These are phyloP conservation scores for Apantesis nais DNA, from an alignment of 2,888 invertebrate genomes.

Conservation along the genomic window DNA sequence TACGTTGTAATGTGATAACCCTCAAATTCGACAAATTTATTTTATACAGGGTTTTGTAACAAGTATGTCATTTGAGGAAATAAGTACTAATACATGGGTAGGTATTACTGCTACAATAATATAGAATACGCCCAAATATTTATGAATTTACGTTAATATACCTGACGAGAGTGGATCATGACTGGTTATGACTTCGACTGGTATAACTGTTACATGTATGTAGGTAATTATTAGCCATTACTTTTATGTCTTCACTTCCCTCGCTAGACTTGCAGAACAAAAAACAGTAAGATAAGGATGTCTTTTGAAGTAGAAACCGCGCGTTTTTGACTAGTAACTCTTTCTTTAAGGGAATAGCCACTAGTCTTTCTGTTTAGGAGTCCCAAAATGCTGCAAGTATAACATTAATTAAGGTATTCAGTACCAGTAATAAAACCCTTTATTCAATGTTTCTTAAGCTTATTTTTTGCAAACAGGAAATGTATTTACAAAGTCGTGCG, in stretches of 20 bases:
- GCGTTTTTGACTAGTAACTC: background rate
- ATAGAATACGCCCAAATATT: no score
- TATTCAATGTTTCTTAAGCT: background rate
- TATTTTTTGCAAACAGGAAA: slow-evolving; percentile 41
- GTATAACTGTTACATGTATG: background rate
- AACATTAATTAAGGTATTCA: background rate
- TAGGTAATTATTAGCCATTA: background rate
- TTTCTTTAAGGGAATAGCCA: background rate
- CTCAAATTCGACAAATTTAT: background rate
- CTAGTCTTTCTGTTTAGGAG: background rate
- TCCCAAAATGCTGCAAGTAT: background rate
- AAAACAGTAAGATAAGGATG: no score
- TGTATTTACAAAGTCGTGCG: slow-evolving; percentile 43
- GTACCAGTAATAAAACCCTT: no score
- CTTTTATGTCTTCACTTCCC: no score
- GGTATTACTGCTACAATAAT: no score
- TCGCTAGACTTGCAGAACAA: no score
- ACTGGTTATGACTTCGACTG: background rate
- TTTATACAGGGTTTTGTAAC: background rate
- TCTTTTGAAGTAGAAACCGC: background rate
- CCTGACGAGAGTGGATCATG: background rate
- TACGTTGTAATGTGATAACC: background rate
- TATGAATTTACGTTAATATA: background rate
- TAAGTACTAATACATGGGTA: background rate
- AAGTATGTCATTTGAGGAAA: background rate